Evolutionary conservation across 2,797 vertebrate genomes (phyloP).

Genomic region (Menidia menidia): DNA sequence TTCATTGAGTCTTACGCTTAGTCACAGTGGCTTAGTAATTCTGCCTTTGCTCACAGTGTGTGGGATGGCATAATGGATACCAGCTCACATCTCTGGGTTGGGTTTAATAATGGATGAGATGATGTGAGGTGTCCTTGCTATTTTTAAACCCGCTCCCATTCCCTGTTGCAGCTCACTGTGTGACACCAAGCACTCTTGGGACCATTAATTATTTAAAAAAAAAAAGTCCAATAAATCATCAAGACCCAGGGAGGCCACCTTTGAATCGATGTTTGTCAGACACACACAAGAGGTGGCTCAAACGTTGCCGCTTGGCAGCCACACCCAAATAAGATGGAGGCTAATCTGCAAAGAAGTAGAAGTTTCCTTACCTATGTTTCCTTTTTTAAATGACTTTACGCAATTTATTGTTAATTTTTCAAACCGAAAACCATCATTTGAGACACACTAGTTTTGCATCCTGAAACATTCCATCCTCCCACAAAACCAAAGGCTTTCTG

Average conservation of each 20-base stretch:
- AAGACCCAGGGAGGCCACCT: slow-evolving; percentile 12
- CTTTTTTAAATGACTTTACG: not conserved
- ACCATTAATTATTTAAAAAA: slow-evolving; percentile 67
- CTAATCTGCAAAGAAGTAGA: slow-evolving; percentile 64
- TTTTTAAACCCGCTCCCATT: slow-evolving; percentile 77
- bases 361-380: slow-evolving; percentile 30
- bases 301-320: slow-evolving; percentile 30
- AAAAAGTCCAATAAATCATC: slow-evolving; percentile 47
- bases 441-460: not conserved
- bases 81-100: slow-evolving; percentile 61
- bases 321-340: slow-evolving; percentile 43
- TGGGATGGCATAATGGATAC: slow-evolving; percentile 57
- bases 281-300: slow-evolving; percentile 19
- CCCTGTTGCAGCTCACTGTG: slow-evolving; percentile 49
- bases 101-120: slow-evolving; percentile 80
- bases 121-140: slow-evolving; percentile 71
- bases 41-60: slow-evolving; percentile 33
- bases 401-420: no score
- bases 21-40: slow-evolving; percentile 49
- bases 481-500: slow-evolving; percentile 11
- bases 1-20: slow-evolving; percentile 48
- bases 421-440: not conserved
- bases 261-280: not conserved
- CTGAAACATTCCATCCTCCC: no score
- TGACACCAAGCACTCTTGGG: slow-evolving; percentile 47